phyloP scores from a whole-genome alignment of 2,113 vertebrate species.

The Poeciliopsis retropinna region DNA sequence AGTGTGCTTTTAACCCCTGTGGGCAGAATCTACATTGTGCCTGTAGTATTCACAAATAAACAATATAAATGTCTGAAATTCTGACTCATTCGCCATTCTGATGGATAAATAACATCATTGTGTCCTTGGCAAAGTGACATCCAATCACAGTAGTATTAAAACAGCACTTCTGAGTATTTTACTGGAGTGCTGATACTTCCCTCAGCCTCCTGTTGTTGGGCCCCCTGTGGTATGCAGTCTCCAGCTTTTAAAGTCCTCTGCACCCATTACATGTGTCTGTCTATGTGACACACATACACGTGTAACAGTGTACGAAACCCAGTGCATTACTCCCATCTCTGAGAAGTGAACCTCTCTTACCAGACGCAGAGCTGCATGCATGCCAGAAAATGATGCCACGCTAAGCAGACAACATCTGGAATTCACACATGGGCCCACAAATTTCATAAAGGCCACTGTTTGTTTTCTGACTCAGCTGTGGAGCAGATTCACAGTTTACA shows the following conservation, averaged over 20 bases:
- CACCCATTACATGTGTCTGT: conserved; percentile 19
- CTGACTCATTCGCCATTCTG: conserved; percentile 40
- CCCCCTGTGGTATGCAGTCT: not conserved
- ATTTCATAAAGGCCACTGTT: conserved; percentile 9
- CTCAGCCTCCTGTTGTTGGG: not conserved
- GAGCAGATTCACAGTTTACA: conserved; percentile 15
- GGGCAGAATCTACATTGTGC: not conserved
- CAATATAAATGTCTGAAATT: conserved; percentile 17
- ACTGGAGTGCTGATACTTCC: not conserved
- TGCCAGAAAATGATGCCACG: conserved; percentile 9
- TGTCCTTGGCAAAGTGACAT: conserved; percentile 7
- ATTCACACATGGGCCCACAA: conserved; percentile 22
- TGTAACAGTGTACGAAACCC: conserved; percentile 14
- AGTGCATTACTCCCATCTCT: conserved; percentile 16
- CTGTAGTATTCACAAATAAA: not conserved
- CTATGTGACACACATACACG: too few species aligned
- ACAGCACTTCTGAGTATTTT: not conserved
- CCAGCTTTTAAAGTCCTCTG: conserved; percentile 5
- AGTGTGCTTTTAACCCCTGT: not conserved
- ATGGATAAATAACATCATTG: conserved; percentile 15
- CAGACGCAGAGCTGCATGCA: conserved; percentile 20
- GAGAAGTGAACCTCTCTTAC: conserved; percentile 28
- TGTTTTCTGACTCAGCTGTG: conserved; percentile 27
- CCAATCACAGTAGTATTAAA: not conserved
- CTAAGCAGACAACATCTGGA: conserved; percentile 48